Percentiles rank a stretch among this genome's conserved stretches.
Evolutionary conservation across 2,888 invertebrate species (phyloP).

Genomic region (Apotomis capreana): DNA sequence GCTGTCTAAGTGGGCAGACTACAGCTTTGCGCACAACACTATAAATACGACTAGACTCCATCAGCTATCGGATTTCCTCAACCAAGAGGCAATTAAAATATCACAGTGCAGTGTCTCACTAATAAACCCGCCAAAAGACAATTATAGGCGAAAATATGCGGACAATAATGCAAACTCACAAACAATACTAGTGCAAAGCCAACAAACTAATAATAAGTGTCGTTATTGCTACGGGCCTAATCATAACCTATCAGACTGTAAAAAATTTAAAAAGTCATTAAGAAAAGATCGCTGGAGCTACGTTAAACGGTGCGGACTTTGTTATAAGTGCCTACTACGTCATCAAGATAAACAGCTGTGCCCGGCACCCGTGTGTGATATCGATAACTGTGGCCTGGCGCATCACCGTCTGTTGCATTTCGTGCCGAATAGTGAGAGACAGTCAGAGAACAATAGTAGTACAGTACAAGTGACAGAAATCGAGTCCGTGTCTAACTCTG

Average conservation of each 20-base stretch:
- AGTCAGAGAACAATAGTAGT: background rate
- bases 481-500: no score
- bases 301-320: slow-evolving; percentile 8
- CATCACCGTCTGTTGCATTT: slow-evolving; percentile 10
- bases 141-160: background rate
- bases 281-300: slow-evolving; percentile 13
- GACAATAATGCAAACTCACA: background rate
- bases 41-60: background rate
- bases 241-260: slow-evolving; percentile 13
- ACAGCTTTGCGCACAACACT: slow-evolving; percentile 7
- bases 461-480: background rate
- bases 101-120: slow-evolving; percentile 1
- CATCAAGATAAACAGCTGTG: slow-evolving; percentile 12
- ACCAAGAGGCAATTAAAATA: slow-evolving; percentile 9
- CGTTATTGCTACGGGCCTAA: slow-evolving; percentile 4
- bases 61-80: background rate
- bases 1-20: slow-evolving; percentile 19
- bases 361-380: slow-evolving; percentile 3
- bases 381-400: slow-evolving; percentile 1
- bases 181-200: slow-evolving; percentile 4
- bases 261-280: slow-evolving; percentile 14
- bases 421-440: background rate
- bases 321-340: slow-evolving; percentile 14
- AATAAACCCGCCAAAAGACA: background rate
- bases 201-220: slow-evolving; percentile 5